These are phyloP conservation scores for Odontocerum albicorne DNA, from an alignment of 2,888 invertebrate species.

Conservation along the genomic window DNA sequence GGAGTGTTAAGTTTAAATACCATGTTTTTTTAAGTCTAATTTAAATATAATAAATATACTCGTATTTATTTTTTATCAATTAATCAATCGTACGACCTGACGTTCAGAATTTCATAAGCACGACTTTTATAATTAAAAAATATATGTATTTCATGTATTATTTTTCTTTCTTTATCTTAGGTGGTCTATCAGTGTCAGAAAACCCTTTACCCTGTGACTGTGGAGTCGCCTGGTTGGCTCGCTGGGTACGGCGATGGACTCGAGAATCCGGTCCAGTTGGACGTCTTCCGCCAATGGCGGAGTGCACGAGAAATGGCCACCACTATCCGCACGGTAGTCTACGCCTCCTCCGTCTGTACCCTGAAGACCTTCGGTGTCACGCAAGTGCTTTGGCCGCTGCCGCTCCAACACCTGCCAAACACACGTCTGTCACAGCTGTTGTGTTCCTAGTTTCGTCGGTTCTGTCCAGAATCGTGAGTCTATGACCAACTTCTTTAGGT, in stretches of 20 bases:
- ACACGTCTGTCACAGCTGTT: background rate
- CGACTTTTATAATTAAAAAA: too few species aligned
- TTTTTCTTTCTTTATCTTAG: slow-evolving; percentile 47
- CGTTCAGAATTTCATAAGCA: too few species aligned
- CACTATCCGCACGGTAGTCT: slow-evolving; percentile 57
- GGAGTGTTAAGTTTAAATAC: too few species aligned
- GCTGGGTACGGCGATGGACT: slow-evolving; percentile 87
- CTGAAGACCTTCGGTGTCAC: slow-evolving; percentile 81
- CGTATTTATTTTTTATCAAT: too few species aligned
- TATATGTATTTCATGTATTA: too few species aligned
- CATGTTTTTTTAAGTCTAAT: too few species aligned
- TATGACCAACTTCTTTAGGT: background rate
- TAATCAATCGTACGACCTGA: too few species aligned
- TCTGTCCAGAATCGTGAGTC: background rate
- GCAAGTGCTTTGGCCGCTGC: slow-evolving; percentile 81
- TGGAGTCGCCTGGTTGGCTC: slow-evolving; percentile 85
- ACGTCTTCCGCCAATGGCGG: slow-evolving; percentile 46
- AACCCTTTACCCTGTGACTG: slow-evolving; percentile 89
- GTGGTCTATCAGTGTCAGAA: slow-evolving; percentile 79
- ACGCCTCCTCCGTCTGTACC: slow-evolving; percentile 72
- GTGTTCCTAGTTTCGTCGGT: slow-evolving; percentile 3
- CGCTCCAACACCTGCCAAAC: slow-evolving; percentile 40
- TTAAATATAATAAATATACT: too few species aligned
- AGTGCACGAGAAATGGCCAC: slow-evolving; percentile 57
- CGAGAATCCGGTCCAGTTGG: slow-evolving; percentile 69